A percentile compares a stretch with the other conserved stretches of the same genome.
Evolutionary conservation across 2,797 vertebrate species (phyloP).

Genomic region (Diplodus sargus): DNA sequence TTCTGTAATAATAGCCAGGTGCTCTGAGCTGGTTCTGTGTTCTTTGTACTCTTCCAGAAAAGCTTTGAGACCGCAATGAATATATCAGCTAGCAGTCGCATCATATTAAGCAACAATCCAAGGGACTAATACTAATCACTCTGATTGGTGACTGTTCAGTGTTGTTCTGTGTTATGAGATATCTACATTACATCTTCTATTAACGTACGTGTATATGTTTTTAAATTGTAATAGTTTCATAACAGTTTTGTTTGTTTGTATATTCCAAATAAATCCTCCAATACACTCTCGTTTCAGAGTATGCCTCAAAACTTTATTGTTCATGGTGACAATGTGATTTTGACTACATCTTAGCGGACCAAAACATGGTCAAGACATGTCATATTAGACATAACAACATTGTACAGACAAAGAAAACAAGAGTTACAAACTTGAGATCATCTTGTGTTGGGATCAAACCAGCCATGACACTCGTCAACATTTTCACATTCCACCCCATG

Average conservation of each 20-base stretch:
- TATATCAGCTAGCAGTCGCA: not conserved
- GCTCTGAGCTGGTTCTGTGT: not conserved
- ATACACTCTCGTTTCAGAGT: not conserved
- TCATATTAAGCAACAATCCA: not conserved
- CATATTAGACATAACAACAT: not conserved
- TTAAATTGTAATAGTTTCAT: not conserved
- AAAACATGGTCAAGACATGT: not conserved
- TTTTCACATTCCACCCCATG: too few relatives aligned
- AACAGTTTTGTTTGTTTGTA: slow-evolving; percentile 16
- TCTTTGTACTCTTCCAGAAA: slow-evolving; percentile 18
- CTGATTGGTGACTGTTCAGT: not conserved
- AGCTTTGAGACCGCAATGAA: not conserved
- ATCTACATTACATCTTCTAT: not conserved
- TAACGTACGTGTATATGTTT: not conserved
- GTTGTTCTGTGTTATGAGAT: not conserved
- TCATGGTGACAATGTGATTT: not conserved
- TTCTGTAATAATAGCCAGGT: not conserved
- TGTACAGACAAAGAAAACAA: too few relatives aligned
- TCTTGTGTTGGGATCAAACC: too few relatives aligned
- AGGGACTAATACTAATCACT: slow-evolving; percentile 14
- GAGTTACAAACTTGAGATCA: too few relatives aligned
- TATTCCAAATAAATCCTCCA: slow-evolving; percentile 55
- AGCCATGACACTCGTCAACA: too few relatives aligned
- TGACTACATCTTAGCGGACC: not conserved
- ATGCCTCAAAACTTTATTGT: not conserved